Evolutionary conservation across 2,888 invertebrate species (phyloP), one percentile per base, ranked within the genome.

Genomic region (Stomorhina lunata): DNA sequence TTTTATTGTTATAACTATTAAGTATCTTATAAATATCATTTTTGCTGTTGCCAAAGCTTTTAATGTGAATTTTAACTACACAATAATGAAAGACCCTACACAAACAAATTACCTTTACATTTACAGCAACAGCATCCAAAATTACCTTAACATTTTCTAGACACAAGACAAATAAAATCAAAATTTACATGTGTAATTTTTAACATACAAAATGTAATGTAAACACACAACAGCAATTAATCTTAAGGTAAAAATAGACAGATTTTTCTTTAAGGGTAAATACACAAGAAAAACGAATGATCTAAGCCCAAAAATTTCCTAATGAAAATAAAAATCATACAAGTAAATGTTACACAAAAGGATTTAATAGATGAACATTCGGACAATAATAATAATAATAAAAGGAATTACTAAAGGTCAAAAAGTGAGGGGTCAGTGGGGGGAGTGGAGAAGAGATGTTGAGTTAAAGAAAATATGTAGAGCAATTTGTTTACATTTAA

Each of bases 401-500:
- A 10, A 9, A n/a, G 15, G 27, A 32, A 63, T 7, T 32, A 53
- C 9, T 53, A 68, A n/a, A 50, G 25, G 27, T 22, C 53, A 34
- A 40, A 37, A 37, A 29, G n/a, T 45, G 22, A n/a, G 17, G 15
- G 61, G 25, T 10, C n/a, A 10, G 4, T 10, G n/a, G 37, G n/a
- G 10, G 1, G 37, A 12, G 37, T 55, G 3, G 5, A 15, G 63
- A 20, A 9, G 6, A 61, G 10, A 63, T 15, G 15, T 15, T 43
- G 7, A 43, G 12, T 43, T n/a, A 9, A 40, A 25, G 40, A 75
- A 61, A 37, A n/a, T 55, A 71, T 73, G 72, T 68, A 37, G 27
- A 55, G 61, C 68, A 80, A 73, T 73, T 80, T 80, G 73, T 73
- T 80, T 68, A 68, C 55, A 80, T 79, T 80, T 73, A 68, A 63